Evolutionary conservation across 2,888 invertebrate genomes (phyloP), one percentile per base, ranked within the genome.

Genomic region (Choreutis nemorana): DNA sequence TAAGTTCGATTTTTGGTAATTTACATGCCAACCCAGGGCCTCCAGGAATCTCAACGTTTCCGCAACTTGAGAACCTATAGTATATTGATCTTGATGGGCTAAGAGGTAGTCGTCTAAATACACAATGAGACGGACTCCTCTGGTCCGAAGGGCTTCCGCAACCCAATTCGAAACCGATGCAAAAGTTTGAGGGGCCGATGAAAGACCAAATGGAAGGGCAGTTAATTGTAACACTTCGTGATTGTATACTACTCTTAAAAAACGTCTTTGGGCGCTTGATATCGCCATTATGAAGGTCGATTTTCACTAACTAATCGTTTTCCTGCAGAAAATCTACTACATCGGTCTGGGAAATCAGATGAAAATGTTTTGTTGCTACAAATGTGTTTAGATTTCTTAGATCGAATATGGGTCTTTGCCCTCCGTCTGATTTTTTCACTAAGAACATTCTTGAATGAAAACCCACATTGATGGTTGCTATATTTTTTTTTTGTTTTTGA

Each of bases 391-490:
- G 26, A 5, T 30, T 33, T 24, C 39, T 29, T 6, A 41, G 34
- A 25, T 45, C 40, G 41, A 45, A 39, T 6, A 44, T 42, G 1
- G 45, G 44, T 1, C 42, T 27, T 3, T 37, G 6, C 2, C 35
- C 31, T 3, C 45, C 42, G 30, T 42, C 44, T 26, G 32, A 5
- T 24, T 46, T 46, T 14, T 31, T 34, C 15, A 40, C 24, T 8
- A 44, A 14, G 23, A 44, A 46, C 29, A 45, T 37, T n/a, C 14
- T 32, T 22, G 28, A 32, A 21, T 21, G 15, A 12, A 32, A 32
- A 4, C 28, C 23, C 11, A 21, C 16, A 14, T 23, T 31, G 18
- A 18, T 15, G 3, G 14, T 9, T 23, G 14, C 9, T 24, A 10
- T 23, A 20, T 6, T 12, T 13, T 26, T 18, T 15, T 8, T 8